Evolutionary conservation across 2,113 vertebrate genomes (phyloP).

Genomic region (Mormoops blainvillei): DNA sequence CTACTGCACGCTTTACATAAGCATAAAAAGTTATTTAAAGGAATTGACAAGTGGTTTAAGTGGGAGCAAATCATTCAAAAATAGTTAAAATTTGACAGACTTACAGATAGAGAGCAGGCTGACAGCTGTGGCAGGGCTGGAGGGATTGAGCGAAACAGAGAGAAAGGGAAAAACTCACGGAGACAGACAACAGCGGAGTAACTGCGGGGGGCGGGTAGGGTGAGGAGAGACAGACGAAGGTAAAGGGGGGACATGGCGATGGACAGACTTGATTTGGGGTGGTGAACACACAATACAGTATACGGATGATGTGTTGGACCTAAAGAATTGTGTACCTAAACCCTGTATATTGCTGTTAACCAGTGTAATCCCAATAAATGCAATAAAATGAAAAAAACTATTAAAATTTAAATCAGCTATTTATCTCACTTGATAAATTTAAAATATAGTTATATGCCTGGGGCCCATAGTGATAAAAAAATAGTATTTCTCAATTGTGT

Average conservation of each 20-base stretch:
- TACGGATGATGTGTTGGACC: neutral
- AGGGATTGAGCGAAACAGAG: neutral
- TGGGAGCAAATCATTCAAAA: neutral
- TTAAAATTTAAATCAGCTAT: neutral
- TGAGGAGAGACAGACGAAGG: neutral
- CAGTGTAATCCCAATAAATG: neutral
- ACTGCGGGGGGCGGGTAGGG: neutral
- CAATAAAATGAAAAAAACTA: too few relatives aligned
- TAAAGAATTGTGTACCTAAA: neutral
- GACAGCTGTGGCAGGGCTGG: neutral
- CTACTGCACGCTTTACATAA: neutral
- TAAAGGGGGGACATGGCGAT: neutral
- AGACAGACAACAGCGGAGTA: neutral
- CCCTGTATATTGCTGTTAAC: neutral
- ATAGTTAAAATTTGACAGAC: neutral
- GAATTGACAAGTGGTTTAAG: neutral
- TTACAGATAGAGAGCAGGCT: neutral
- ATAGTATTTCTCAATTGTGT: neutral
- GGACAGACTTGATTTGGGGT: neutral
- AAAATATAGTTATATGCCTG: neutral
- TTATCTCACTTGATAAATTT: neutral
- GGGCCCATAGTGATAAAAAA: neutral
- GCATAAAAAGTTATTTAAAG: neutral
- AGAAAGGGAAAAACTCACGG: neutral
- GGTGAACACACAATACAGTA: neutral